Conservation (phyloP, 2,888 invertebrate species). For the Tromatobia lineatoria region DNA sequence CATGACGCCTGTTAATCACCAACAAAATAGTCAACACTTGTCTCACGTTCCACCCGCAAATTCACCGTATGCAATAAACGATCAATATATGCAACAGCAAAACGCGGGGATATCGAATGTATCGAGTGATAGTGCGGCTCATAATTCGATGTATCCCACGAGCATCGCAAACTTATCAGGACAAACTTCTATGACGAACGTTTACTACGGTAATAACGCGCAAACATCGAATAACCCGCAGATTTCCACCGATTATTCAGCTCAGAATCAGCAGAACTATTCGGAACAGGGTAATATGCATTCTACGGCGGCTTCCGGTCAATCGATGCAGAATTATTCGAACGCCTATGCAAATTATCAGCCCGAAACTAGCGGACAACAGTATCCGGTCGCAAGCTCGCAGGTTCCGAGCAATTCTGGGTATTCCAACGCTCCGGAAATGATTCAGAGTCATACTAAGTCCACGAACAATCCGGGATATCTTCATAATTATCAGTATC, state of each 20-base stretch:
- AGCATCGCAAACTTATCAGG: slow-evolving; percentile 7
- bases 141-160: slow-evolving; percentile 47
- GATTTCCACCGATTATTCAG: slow-evolving; percentile 60
- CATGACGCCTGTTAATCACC: not conserved
- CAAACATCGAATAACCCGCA: slow-evolving; percentile 53
- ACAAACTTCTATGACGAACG: slow-evolving; percentile 32
- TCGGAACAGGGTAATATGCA: slow-evolving; percentile 64
- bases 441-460: slow-evolving; percentile 82
- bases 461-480: slow-evolving; percentile 74
- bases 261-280: slow-evolving; percentile 70
- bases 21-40: slow-evolving; percentile 26
- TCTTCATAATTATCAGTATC: slow-evolving; percentile 74
- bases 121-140: slow-evolving; percentile 33
- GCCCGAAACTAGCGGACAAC: slow-evolving; percentile 73
- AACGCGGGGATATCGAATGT: slow-evolving; percentile 35
- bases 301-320: slow-evolving; percentile 54
- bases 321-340: slow-evolving; percentile 72
- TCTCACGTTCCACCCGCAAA: slow-evolving; percentile 44
- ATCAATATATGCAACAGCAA: slow-evolving; percentile 74
- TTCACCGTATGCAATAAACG: slow-evolving; percentile 52
- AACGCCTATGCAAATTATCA: slow-evolving; percentile 76
- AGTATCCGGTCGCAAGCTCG: slow-evolving; percentile 78
- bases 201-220: slow-evolving; percentile 37
- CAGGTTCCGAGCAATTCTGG: slow-evolving; percentile 56
- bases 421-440: slow-evolving; percentile 74